Evolutionary conservation across 1,140 invertebrate species (phyloP).

Genomic region (Lepidurus packardi): DNA sequence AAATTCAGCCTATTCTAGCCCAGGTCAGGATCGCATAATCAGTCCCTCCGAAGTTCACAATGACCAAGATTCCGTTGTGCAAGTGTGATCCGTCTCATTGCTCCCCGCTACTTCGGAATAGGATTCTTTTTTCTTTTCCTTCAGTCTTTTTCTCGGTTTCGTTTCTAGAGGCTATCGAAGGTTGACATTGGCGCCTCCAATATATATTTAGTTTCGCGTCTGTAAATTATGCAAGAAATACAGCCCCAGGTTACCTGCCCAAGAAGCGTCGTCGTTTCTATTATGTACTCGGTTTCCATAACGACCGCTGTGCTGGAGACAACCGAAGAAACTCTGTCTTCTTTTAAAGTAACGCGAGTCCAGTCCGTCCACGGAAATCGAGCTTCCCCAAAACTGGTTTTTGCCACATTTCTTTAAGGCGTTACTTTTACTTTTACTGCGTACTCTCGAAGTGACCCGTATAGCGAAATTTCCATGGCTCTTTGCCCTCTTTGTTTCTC

Average conservation of each 20-base stretch:
- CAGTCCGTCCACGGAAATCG: background rate
- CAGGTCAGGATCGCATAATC: background rate
- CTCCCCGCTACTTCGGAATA: background rate
- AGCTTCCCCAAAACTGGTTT: background rate
- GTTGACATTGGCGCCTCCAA: too few relatives aligned
- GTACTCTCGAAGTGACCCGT: background rate
- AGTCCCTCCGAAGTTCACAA: background rate
- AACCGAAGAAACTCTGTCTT: background rate
- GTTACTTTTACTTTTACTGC: too few relatives aligned
- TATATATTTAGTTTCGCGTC: background rate
- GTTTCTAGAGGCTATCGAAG: too few relatives aligned
- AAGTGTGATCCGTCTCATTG: background rate
- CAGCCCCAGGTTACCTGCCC: background rate
- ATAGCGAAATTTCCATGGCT: background rate
- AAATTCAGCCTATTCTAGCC: background rate
- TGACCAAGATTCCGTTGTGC: background rate
- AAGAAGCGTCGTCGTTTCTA: background rate
- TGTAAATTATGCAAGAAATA: constrained; percentile 16
- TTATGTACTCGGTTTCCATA: constrained; percentile 12
- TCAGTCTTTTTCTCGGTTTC: too few relatives aligned
- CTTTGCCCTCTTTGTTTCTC: background rate
- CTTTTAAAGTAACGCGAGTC: background rate
- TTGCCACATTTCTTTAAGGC: background rate
- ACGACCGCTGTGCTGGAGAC: background rate
- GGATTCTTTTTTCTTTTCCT: background rate